A percentile compares a stretch with the other conserved stretches of the same genome.
Conservation (phyloP, 2,113 vertebrate genomes). For the Craseonycteris thonglongyai region DNA sequence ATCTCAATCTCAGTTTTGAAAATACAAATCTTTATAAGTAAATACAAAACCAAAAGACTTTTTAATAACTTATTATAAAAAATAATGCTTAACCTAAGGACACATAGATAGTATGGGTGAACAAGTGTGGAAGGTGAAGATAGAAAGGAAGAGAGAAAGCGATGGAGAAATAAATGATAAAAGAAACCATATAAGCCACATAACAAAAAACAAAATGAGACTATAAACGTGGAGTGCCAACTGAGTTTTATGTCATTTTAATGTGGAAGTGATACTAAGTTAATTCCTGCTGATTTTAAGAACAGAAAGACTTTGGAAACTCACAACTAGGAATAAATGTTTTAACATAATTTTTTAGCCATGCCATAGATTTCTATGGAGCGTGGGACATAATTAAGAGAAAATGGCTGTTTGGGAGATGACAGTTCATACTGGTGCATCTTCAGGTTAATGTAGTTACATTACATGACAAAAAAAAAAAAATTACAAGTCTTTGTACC, state of each 20-base stretch:
- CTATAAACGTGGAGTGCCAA: neutral
- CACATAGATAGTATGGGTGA: neutral
- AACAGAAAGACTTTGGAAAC: neutral
- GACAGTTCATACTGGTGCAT: neutral
- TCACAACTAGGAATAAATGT: neutral
- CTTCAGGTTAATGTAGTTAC: neutral
- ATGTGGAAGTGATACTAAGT: neutral
- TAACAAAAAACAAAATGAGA: neutral
- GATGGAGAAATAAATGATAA: neutral
- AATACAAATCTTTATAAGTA: neutral
- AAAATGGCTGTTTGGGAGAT: neutral
- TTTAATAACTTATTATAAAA: neutral
- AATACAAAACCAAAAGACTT: neutral
- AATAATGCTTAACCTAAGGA: neutral
- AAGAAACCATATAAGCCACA: neutral
- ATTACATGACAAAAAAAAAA: neutral
- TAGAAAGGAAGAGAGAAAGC: neutral
- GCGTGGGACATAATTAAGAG: neutral
- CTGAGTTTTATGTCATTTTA: neutral
- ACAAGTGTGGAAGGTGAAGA: neutral
- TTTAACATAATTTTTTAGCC: neutral
- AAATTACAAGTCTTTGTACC: neutral
- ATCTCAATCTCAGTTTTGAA: neutral
- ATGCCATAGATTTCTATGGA: neutral
- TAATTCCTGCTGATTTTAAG: neutral